Base-by-base conservation (phyloP, 1,140 invertebrate species). In the Cherax destructor region DNA sequence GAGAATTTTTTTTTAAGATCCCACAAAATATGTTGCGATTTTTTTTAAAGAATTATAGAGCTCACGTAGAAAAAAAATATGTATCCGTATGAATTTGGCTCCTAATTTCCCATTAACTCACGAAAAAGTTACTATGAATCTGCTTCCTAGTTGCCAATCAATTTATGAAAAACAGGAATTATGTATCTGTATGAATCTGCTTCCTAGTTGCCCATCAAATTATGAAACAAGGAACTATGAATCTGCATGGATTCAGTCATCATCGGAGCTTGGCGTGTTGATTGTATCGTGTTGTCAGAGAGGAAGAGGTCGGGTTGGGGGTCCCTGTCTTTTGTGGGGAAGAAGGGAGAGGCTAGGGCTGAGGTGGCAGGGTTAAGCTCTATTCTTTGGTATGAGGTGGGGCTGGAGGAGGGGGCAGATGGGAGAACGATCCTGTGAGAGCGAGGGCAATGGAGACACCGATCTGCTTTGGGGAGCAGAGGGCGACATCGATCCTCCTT, bases 241-340 rank as follows among this genome's bases (percentile, higher is more conserved):
- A 18, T 13, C 41, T 10, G 41, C 49, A 16, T 59, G 80, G 30
- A 41, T 41, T 41, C 2, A 2, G 30, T 24, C 30, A 83, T 61
- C 52, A 61, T 30, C 24, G 52, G 80, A 30, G 80, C 13, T 49
- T 21, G n/a, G 80, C 52, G 59, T 52, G 61, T 83, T 83, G 80
- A 83, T 83, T 83, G 59, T 83, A 30, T 83, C 80, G 52, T 59
- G 80, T 7, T n/a, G 69, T 74, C 80, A 59, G 80, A 13, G 9
- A 18, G 80, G 49, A n/a, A 52, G 50, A n/a, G 78, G 13, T 56
- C 9, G 52, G 61, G 61, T 21, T 21, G 21, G 52, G 21, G 61
- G 61, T 21, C 13, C 13, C 61, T 21, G 21, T 65, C 61, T 21
- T 65, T 65, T 65, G 21, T 65, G 80, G 21, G 80, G 78, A 52